Conservation (phyloP, 2,888 invertebrate genomes). For the Scotopteryx bipunctaria region DNA sequence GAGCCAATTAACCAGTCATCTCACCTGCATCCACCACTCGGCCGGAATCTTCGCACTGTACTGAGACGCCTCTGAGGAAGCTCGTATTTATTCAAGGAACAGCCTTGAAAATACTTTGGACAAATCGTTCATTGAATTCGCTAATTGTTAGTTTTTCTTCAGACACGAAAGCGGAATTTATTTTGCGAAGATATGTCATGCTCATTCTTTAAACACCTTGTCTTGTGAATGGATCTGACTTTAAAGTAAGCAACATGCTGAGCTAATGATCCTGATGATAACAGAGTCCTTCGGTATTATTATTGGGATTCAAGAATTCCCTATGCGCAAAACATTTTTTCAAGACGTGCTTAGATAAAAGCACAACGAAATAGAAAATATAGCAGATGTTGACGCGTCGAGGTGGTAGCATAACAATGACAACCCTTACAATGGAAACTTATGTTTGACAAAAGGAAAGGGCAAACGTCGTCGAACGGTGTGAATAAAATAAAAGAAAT, state of each 20-base stretch:
- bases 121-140: slow-evolving; percentile 61
- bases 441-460: slow-evolving; percentile 65
- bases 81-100: slow-evolving; percentile 71
- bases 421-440: slow-evolving; percentile 67
- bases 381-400: slow-evolving; percentile 48
- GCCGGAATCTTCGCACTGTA: slow-evolving; percentile 57
- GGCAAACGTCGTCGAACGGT: slow-evolving; percentile 54
- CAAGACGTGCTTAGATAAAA: slow-evolving; percentile 11
- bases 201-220: slow-evolving; percentile 33
- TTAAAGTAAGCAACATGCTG: not conserved
- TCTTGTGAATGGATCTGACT: slow-evolving; percentile 32
- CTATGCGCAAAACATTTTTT: not conserved
- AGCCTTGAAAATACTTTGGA: slow-evolving; percentile 65
- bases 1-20: slow-evolving; percentile 77
- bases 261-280: too few species aligned
- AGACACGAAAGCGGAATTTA: slow-evolving; percentile 46
- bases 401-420: slow-evolving; percentile 64
- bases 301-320: not conserved
- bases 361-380: slow-evolving; percentile 38
- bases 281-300: too few species aligned
- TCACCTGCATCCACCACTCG: slow-evolving; percentile 57
- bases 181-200: slow-evolving; percentile 38
- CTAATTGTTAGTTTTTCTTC: slow-evolving; percentile 56
- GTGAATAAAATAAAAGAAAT: slow-evolving; percentile 66
- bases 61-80: slow-evolving; percentile 57